Evolutionary conservation across 1,140 invertebrate species (phyloP).

Genomic region (Olivierus martensii): DNA sequence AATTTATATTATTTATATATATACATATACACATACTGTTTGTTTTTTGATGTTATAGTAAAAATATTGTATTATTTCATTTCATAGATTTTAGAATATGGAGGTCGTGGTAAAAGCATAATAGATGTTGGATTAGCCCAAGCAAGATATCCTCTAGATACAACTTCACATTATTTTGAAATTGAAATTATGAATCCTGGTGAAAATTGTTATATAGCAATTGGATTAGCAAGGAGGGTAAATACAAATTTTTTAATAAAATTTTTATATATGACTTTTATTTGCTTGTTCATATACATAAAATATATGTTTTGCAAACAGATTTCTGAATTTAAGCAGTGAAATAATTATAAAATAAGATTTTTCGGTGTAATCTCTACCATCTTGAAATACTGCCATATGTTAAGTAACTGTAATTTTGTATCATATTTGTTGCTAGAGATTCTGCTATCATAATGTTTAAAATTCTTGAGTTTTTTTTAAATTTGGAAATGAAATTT

Average conservation of each 20-base stretch:
- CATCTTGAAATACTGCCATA: too few relatives aligned
- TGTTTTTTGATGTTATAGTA: not conserved
- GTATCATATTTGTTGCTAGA: too few relatives aligned
- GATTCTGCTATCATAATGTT: too few relatives aligned
- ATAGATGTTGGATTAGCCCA: constrained; percentile 44
- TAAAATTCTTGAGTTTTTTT: too few relatives aligned
- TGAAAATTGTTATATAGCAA: constrained; percentile 43
- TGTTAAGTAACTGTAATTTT: too few relatives aligned
- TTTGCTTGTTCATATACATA: too few relatives aligned
- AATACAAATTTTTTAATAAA: constrained; percentile 3
- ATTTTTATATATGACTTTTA: too few relatives aligned
- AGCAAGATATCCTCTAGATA: constrained; percentile 37
- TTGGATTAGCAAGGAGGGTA: constrained; percentile 41
- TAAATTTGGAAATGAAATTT: too few relatives aligned
- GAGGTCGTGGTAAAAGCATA: constrained; percentile 39
- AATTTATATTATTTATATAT: not conserved
- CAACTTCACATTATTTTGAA: constrained; percentile 44
- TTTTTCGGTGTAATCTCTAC: too few relatives aligned
- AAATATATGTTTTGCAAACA: too few relatives aligned
- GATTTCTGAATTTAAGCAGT: too few relatives aligned
- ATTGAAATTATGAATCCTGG: constrained; percentile 44
- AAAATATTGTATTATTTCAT: constrained; percentile 2
- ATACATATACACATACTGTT: not conserved
- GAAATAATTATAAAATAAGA: too few relatives aligned
- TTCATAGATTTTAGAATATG: constrained; percentile 38